A percentile compares a stretch with the other conserved stretches of the same genome.
These are phyloP conservation scores for human (Homo sapiens) DNA, from an alignment of 2,113 vertebrate genomes.

Conservation along the genomic window DNA sequence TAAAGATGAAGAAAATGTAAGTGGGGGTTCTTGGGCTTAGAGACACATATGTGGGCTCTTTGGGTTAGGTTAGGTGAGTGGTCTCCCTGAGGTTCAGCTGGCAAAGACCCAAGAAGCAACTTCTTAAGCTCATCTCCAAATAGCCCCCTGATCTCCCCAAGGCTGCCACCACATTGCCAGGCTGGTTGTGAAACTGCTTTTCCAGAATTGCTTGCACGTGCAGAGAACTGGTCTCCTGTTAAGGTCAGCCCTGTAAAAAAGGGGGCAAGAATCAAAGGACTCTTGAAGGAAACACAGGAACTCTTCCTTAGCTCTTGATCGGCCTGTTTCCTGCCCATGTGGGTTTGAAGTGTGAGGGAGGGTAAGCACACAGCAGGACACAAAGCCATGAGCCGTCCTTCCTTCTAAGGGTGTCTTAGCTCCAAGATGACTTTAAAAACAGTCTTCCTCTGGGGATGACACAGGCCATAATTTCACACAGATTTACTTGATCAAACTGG, in stretches of 20 bases:
- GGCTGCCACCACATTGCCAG: not conserved
- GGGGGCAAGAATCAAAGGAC: constrained; percentile 69
- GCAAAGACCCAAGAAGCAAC: not conserved
- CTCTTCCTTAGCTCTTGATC: constrained; percentile 28
- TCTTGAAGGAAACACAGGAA: constrained; percentile 71
- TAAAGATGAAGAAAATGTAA: not conserved
- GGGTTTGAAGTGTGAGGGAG: constrained; percentile 38
- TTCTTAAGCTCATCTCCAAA: not conserved
- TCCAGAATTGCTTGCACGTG: constrained; percentile 49
- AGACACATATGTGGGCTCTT: not conserved
- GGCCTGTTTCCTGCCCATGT: constrained; percentile 68
- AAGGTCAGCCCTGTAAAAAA: constrained; percentile 71
- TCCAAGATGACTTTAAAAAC: not conserved
- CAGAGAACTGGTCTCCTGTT: constrained; percentile 67
- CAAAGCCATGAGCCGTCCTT: not conserved
- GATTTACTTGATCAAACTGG: not conserved
- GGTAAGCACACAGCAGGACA: not conserved
- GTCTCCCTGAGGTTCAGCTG: not conserved
- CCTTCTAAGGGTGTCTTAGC: not conserved
- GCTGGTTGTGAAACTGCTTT: not conserved
- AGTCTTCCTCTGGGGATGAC: not conserved
- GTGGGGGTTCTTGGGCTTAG: not conserved
- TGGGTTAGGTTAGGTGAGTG: not conserved
- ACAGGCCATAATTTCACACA: not conserved
- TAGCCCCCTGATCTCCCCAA: not conserved